These are phyloP conservation scores for Myocastor coypus DNA, from an alignment of 2,113 vertebrate genomes.

Conservation along the genomic window DNA sequence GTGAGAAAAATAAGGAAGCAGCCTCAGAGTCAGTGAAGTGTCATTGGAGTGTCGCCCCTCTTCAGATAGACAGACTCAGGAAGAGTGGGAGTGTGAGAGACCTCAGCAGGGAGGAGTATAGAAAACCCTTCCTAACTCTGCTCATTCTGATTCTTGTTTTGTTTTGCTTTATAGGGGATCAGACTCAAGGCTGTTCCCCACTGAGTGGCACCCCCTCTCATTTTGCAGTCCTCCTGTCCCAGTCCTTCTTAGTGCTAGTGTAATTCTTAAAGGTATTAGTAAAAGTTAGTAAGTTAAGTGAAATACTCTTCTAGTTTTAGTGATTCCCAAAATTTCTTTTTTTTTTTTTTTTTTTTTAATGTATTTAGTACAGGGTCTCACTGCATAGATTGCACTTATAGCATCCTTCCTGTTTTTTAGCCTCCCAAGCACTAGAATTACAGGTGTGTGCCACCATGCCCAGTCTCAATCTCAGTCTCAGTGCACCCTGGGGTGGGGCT, in stretches of 20 bases:
- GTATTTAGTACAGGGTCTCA: too few relatives aligned
- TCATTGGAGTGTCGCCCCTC: not conserved
- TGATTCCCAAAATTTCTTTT: not conserved
- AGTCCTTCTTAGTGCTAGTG: not conserved
- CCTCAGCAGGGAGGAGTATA: fast-evolving
- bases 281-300: not conserved
- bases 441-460: too few relatives aligned
- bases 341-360: not conserved
- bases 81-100: too few relatives aligned
- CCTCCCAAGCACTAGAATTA: too few relatives aligned
- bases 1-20: not conserved
- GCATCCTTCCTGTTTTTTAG: too few relatives aligned
- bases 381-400: too few relatives aligned
- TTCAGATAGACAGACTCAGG: not conserved
- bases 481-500: too few relatives aligned
- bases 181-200: not conserved
- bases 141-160: not conserved
- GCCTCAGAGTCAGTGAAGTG: not conserved
- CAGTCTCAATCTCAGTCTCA: too few relatives aligned
- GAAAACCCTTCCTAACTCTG: not conserved
- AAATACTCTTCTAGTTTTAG: not conserved
- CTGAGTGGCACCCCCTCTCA: too few relatives aligned
- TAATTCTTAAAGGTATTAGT: not conserved
- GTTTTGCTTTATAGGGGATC: not conserved
- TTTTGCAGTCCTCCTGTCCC: not conserved